A percentile compares a stretch with the other conserved stretches of the same genome.
Evolutionary conservation across 1,140 invertebrate genomes (phyloP).

Genomic region (Cherax destructor): DNA sequence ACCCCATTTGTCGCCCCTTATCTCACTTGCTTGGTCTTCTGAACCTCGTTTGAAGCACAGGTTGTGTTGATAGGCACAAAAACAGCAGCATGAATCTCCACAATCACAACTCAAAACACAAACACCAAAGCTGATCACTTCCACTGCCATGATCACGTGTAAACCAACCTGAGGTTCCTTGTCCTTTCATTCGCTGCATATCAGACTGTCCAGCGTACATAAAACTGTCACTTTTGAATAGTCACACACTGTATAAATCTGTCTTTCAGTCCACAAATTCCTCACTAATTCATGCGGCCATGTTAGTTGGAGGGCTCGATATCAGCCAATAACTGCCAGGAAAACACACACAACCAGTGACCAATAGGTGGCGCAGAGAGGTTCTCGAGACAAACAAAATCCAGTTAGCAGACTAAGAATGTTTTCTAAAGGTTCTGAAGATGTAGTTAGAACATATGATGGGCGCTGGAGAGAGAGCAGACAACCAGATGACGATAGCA

Average conservation of each 20-base stretch:
- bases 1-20: conserved; percentile 12
- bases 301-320: conserved; percentile 67
- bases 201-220: conserved; percentile 70
- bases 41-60: conserved; percentile 10
- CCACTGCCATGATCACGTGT: conserved; percentile 39
- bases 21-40: conserved; percentile 14
- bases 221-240: conserved; percentile 59
- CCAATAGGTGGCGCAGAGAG: conserved; percentile 62
- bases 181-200: conserved; percentile 70
- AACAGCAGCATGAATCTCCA: conserved; percentile 51
- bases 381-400: not conserved
- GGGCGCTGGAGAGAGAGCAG: not conserved
- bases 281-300: conserved; percentile 69
- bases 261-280: conserved; percentile 61
- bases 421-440: not conserved
- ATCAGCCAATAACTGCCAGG: conserved; percentile 56
- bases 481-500: conserved; percentile 46
- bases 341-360: conserved; percentile 23
- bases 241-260: conserved; percentile 57
- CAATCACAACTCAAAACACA: conserved; percentile 35
- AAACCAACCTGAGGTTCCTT: conserved; percentile 69
- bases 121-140: conserved; percentile 48
- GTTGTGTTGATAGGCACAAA: conserved; percentile 37
- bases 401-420: not conserved
- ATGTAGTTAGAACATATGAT: not conserved